These are phyloP conservation scores for Notodonta dromedarius DNA, from an alignment of 2,888 invertebrate species.

Conservation along the genomic window DNA sequence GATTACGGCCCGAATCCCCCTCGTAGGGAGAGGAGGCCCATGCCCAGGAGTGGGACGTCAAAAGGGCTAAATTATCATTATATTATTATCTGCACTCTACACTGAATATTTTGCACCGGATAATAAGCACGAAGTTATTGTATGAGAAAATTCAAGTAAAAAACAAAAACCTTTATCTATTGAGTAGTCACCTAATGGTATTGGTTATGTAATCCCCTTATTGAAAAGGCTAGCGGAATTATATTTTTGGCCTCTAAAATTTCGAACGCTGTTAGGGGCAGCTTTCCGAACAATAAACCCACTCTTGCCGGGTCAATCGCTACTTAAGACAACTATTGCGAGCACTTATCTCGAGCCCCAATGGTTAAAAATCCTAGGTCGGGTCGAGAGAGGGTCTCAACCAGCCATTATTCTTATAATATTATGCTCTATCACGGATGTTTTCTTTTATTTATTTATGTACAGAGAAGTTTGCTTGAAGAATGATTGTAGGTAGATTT, in stretches of 20 bases:
- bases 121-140: no score
- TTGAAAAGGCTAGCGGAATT: not conserved
- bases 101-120: no score
- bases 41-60: no score
- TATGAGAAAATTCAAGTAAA: no score
- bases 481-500: no score
- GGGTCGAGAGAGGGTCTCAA: constrained; percentile 2
- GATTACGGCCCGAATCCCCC: no score
- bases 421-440: constrained; percentile 13
- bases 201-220: no score
- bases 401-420: not conserved
- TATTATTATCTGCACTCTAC: no score
- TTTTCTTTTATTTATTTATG: constrained; percentile 19
- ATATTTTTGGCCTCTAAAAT: not conserved
- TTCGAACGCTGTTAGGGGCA: constrained; percentile 12
- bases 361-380: constrained; percentile 8
- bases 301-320: constrained; percentile 11
- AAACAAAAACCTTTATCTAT: no score
- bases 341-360: constrained; percentile 3
- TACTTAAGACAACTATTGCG: constrained; percentile 11
- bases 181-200: no score
- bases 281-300: constrained; percentile 16
- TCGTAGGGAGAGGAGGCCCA: no score
- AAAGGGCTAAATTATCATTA: no score
- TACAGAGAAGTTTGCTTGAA: constrained; percentile 20